Base-by-base conservation (phyloP, 1,140 invertebrate species). In the Nixonia krombeini region DNA sequence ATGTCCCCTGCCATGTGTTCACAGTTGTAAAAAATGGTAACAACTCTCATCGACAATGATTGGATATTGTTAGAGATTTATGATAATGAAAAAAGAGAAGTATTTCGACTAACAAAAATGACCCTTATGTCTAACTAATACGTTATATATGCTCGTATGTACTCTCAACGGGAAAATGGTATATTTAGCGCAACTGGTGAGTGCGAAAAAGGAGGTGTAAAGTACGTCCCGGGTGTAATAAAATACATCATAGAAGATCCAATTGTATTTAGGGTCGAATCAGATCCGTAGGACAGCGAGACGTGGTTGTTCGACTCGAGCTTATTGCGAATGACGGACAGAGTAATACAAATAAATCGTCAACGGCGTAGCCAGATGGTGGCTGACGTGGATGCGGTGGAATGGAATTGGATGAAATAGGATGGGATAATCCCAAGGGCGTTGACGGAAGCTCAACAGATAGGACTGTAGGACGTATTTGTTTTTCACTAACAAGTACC, bases 271-370 rank as follows among this genome's bases (percentile, higher is more conserved):
- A 69, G 66, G 50, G 52, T 52, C 33, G 53, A 52, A 62, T 68
- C 64, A 52, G 57, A 51, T 49, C 45, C 41, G 42, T 46, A 69
- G 63, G 66, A 63, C 58, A 59, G 10, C 49, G 53, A 52, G 37
- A 9, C 45, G 17, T 40, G 63, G 63, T 66, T 66, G 59, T 59
- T 59, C 45, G 64, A 56, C 46, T 45, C 16, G 26, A 42, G 41
- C 56, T 76, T 73, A 72, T 55, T 47, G 66, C 57, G 64, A 73
- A 72, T 65, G 56, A 70, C 45, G 55, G 64, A 74, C 61, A 59
- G 70, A 67, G 58, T 70, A 78, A 79, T 78, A 79, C 67, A 75
- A 76, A 80, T 75, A 79, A 78, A 80, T 80, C 74, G 76, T 79
- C 69, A 80, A 77, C 73, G 65, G 59, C 56, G 74, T 40, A 63